These are phyloP conservation scores for Sacculina carcini DNA, from an alignment of 2,888 invertebrate species.

Conservation along the genomic window DNA sequence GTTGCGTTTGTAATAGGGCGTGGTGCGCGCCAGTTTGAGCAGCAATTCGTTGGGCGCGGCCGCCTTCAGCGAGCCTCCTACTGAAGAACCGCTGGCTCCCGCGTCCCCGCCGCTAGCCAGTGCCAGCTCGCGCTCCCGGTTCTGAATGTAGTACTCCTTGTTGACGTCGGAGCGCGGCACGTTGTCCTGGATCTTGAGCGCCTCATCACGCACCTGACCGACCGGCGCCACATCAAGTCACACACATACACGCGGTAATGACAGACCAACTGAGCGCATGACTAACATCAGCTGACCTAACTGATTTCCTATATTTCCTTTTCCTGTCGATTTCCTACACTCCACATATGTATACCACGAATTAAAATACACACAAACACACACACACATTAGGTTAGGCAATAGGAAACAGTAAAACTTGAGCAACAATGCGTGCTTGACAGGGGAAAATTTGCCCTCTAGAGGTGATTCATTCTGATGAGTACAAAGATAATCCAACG, in stretches of 20 bases:
- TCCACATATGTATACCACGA: no score
- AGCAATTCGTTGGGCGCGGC: conserved; percentile 55
- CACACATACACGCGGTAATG: background rate
- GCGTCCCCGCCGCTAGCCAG: conserved; percentile 8
- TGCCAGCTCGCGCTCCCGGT: conserved; percentile 32
- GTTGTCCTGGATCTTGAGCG: conserved; percentile 65
- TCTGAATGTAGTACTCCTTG: conserved; percentile 78
- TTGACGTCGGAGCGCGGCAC: conserved; percentile 81
- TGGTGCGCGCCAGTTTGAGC: conserved; percentile 62
- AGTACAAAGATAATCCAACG: no score
- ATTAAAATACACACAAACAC: no score
- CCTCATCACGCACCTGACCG: conserved; percentile 56
- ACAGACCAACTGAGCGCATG: background rate
- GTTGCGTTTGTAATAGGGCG: conserved; percentile 83
- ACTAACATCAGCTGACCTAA: no score
- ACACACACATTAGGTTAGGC: no score
- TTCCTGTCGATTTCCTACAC: no score
- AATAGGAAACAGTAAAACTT: no score
- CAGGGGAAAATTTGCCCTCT: no score
- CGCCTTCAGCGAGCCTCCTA: conserved; percentile 26
- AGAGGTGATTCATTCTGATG: no score
- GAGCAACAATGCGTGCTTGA: no score
- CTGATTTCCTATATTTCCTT: no score
- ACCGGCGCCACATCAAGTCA: background rate
- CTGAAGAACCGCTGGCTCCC: background rate